Percentiles rank a stretch among this genome's conserved stretches.
Evolutionary conservation across 1,140 invertebrate species (phyloP).

Genomic region (Pseudachorutes palmiensis): DNA sequence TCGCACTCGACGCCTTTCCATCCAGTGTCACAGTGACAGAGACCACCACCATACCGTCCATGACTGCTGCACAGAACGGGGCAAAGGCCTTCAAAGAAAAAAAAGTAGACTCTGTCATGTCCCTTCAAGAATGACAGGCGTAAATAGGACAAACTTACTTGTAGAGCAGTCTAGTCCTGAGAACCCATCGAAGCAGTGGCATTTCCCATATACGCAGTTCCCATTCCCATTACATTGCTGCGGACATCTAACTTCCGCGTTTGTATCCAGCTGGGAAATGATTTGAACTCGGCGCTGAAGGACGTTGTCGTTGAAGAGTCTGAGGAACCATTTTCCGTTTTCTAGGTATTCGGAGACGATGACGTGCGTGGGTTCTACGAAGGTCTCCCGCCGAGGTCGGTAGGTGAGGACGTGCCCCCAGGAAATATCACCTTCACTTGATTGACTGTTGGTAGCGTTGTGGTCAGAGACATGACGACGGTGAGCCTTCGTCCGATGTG

Average conservation of each 20-base stretch:
- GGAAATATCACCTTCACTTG: background rate
- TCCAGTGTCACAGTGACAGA: conserved; percentile 91
- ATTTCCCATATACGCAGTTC: conserved; percentile 87
- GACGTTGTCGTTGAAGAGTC: conserved; percentile 88
- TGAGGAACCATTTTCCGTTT: conserved; percentile 88
- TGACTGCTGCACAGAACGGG: conserved; percentile 93
- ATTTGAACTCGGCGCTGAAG: conserved; percentile 56
- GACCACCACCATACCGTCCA: conserved; percentile 87
- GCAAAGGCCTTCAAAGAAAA: conserved; percentile 64
- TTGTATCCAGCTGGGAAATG: conserved; percentile 65
- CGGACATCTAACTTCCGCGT: conserved; percentile 72
- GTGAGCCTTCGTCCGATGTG: conserved; percentile 48
- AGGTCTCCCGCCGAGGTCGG: background rate
- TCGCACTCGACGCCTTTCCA: conserved; percentile 96
- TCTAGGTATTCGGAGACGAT: conserved; percentile 62
- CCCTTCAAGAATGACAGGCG: background rate
- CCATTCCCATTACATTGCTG: conserved; percentile 92
- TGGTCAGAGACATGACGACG: background rate
- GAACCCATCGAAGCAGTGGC: conserved; percentile 91
- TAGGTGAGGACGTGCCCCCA: background rate
- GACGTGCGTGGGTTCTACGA: conserved; percentile 27
- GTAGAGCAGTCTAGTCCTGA: conserved; percentile 68
- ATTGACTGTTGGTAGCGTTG: conserved; percentile 8
- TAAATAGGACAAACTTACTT: background rate
- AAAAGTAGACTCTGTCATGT: background rate